A percentile compares a stretch with the other conserved stretches of the same genome.
Conservation (phyloP, 2,888 invertebrate genomes). For the Parochlus steinenii region DNA sequence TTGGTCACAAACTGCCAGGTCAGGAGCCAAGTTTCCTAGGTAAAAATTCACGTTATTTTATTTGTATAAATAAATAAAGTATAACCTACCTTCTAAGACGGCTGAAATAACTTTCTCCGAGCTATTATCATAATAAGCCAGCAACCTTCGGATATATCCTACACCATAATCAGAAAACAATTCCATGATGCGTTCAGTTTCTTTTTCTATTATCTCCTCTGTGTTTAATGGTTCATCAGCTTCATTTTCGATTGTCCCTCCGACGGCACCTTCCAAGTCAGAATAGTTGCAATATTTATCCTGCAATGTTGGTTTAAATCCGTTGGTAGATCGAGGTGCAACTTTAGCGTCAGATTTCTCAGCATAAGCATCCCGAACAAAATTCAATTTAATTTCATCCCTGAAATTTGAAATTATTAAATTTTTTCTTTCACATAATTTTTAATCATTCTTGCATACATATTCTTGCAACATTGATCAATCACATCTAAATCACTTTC, state of each 20-base stretch:
- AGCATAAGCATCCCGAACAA: conserved; percentile 15
- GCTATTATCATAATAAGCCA: conserved; percentile 53
- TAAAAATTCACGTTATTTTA: neutral
- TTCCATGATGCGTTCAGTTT: conserved; percentile 31
- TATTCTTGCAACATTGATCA: conserved; percentile 40
- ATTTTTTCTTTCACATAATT: too few relatives aligned
- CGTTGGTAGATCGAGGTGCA: neutral
- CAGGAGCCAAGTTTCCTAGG: neutral
- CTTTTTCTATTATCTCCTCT: conserved; percentile 23
- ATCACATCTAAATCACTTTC: conserved; percentile 48
- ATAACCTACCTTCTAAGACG: conserved; percentile 50
- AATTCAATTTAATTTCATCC: conserved; percentile 19
- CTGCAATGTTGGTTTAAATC: neutral
- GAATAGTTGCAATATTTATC: conserved; percentile 6
- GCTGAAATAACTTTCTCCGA: conserved; percentile 66
- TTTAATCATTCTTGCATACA: conserved; percentile 34
- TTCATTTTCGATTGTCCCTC: conserved; percentile 2
- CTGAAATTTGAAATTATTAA: conserved; percentile 11
- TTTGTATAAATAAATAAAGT: neutral
- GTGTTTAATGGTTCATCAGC: conserved; percentile 9
- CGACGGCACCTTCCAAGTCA: conserved; percentile 6
- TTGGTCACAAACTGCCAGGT: conserved; percentile 27
- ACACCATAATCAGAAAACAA: conserved; percentile 69
- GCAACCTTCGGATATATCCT: conserved; percentile 52
- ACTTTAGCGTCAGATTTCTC: neutral